Conservation (phyloP, 2,113 vertebrate species). For the Xenopus borealis region DNA sequence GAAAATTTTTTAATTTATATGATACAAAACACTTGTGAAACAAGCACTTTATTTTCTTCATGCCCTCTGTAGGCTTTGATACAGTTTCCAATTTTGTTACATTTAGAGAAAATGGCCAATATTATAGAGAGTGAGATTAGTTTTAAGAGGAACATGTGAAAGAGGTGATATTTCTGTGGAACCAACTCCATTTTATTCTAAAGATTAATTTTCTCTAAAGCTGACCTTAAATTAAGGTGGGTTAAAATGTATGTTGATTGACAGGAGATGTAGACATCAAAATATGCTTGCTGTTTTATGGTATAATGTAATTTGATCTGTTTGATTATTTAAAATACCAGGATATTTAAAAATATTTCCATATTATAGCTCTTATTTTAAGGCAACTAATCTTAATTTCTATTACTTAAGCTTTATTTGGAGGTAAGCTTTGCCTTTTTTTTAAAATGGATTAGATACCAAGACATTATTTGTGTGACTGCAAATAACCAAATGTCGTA, state of each 20-base stretch:
- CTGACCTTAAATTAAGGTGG: slow-evolving; percentile 20
- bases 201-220: slow-evolving; percentile 22
- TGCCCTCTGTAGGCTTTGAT: slow-evolving; percentile 47
- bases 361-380: too few relatives aligned
- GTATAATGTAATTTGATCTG: too few relatives aligned
- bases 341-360: too few relatives aligned
- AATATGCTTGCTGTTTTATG: too few relatives aligned
- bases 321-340: too few relatives aligned
- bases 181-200: not conserved
- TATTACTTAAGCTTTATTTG: too few relatives aligned
- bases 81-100: slow-evolving; percentile 47
- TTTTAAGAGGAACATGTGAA: slow-evolving; percentile 30
- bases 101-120: slow-evolving; percentile 40
- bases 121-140: slow-evolving; percentile 38
- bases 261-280: slow-evolving; percentile 32
- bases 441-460: too few relatives aligned
- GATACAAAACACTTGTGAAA: slow-evolving; percentile 47
- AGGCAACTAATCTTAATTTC: too few relatives aligned
- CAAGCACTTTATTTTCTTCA: slow-evolving; percentile 50
- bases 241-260: slow-evolving; percentile 25
- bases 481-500: too few relatives aligned
- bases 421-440: too few relatives aligned
- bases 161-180: not conserved
- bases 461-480: too few relatives aligned
- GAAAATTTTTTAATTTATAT: slow-evolving; percentile 57